Evolutionary conservation across 2,113 vertebrate species (phyloP).

Genomic region (Synodontis membranacea): DNA sequence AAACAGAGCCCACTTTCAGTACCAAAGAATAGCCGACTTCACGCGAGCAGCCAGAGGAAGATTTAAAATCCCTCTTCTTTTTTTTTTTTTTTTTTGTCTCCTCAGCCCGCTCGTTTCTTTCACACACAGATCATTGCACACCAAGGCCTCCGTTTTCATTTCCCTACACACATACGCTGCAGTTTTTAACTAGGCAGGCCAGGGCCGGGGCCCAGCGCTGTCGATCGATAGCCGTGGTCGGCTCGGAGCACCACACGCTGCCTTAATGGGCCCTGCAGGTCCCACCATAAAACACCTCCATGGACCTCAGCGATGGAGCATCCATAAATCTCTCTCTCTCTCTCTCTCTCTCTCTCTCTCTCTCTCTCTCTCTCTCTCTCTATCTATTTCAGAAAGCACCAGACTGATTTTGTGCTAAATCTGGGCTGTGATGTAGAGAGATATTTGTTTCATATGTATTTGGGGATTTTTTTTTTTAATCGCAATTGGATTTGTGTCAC

Average conservation of each 20-base stretch:
- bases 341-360: slow-evolving; percentile 26
- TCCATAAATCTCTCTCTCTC: slow-evolving; percentile 63
- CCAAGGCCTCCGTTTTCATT: slow-evolving; percentile 74
- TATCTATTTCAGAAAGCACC: background rate
- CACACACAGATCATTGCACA: slow-evolving; percentile 78
- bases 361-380: background rate
- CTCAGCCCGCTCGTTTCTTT: slow-evolving; percentile 65
- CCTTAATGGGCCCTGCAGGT: slow-evolving; percentile 73
- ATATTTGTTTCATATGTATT: too few relatives aligned
- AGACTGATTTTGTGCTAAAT: background rate
- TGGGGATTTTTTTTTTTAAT: too few relatives aligned
- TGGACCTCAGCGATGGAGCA: slow-evolving; percentile 60
- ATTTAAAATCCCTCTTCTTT: slow-evolving; percentile 67
- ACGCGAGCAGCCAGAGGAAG: slow-evolving; percentile 64
- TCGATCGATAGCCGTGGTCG: slow-evolving; percentile 72
- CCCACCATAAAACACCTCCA: slow-evolving; percentile 72
- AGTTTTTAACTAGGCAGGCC: slow-evolving; percentile 72
- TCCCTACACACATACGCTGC: slow-evolving; percentile 64
- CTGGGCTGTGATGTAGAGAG: background rate
- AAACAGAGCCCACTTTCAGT: slow-evolving; percentile 71
- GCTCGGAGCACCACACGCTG: slow-evolving; percentile 63
- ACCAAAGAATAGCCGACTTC: slow-evolving; percentile 63
- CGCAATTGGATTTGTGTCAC: background rate
- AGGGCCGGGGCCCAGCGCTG: slow-evolving; percentile 58
- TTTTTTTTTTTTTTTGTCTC: slow-evolving; percentile 59